Conservation (phyloP, 2,113 vertebrate species). For the Hypanus sabinus region DNA sequence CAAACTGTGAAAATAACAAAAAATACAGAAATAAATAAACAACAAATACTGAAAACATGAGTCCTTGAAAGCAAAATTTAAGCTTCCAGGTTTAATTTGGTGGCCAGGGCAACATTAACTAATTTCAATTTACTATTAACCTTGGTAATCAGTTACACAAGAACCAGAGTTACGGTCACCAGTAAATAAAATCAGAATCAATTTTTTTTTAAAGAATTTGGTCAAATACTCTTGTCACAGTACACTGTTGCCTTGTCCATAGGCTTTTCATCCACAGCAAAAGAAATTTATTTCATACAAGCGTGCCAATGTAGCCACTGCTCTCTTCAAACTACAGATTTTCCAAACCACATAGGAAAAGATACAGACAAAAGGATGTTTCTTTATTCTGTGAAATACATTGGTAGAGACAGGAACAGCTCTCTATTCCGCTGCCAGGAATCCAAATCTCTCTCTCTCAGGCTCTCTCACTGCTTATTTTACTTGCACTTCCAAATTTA, state of each 20-base stretch:
- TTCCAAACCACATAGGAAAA: background rate
- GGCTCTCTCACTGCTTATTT: background rate
- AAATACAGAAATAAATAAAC: too few relatives aligned
- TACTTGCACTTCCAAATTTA: background rate
- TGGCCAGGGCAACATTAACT: background rate
- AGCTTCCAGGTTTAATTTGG: background rate
- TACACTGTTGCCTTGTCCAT: background rate
- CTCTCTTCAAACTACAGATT: background rate
- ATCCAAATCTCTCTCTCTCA: background rate
- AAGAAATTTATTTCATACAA: background rate
- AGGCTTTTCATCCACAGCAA: background rate
- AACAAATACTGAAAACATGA: too few relatives aligned
- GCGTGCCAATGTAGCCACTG: background rate
- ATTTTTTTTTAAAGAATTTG: background rate
- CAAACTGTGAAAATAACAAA: too few relatives aligned
- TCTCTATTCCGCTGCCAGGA: background rate
- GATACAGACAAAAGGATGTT: background rate
- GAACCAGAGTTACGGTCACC: background rate
- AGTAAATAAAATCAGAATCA: background rate
- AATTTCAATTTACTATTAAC: background rate
- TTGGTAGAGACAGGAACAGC: background rate
- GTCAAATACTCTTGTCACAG: background rate
- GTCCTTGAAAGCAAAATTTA: too few relatives aligned
- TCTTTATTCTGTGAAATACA: background rate
- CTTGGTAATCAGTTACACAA: background rate